Conservation (phyloP, 2,888 invertebrate genomes). For the Nephrotoma flavescens region DNA sequence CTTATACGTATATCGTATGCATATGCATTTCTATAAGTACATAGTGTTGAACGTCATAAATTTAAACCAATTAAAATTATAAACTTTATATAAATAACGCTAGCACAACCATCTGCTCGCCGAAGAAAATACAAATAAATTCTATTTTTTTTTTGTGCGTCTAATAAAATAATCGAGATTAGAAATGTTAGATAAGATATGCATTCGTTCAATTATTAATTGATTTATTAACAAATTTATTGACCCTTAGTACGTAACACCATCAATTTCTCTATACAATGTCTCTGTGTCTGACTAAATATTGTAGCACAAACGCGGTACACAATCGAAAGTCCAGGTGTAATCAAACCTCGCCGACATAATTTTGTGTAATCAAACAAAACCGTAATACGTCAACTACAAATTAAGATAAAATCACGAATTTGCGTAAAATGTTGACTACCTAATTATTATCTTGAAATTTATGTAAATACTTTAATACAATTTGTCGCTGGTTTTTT, state of each 20-base stretch:
- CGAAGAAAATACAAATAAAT: not conserved
- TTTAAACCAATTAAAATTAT: not conserved
- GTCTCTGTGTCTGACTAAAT: too few relatives aligned
- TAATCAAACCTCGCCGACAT: too few relatives aligned
- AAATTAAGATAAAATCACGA: not conserved
- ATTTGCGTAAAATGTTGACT: not conserved
- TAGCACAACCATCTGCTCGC: not conserved
- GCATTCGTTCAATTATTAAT: not conserved
- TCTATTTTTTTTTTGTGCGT: not conserved
- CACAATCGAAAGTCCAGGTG: too few relatives aligned
- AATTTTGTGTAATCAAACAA: too few relatives aligned
- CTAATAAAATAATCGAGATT: not conserved
- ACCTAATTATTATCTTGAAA: not conserved
- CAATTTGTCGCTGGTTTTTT: too few relatives aligned
- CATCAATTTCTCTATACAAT: not conserved
- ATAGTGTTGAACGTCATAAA: not conserved
- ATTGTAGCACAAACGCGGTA: too few relatives aligned
- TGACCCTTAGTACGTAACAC: not conserved
- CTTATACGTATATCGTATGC: not conserved
- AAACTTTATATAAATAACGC: not conserved
- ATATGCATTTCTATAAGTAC: not conserved
- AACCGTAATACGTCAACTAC: too few relatives aligned
- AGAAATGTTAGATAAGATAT: not conserved
- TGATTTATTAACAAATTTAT: not conserved
- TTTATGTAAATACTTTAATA: not conserved